These are phyloP conservation scores for Dioctria rufipes DNA, from an alignment of 2,888 invertebrate species.

Conservation along the genomic window DNA sequence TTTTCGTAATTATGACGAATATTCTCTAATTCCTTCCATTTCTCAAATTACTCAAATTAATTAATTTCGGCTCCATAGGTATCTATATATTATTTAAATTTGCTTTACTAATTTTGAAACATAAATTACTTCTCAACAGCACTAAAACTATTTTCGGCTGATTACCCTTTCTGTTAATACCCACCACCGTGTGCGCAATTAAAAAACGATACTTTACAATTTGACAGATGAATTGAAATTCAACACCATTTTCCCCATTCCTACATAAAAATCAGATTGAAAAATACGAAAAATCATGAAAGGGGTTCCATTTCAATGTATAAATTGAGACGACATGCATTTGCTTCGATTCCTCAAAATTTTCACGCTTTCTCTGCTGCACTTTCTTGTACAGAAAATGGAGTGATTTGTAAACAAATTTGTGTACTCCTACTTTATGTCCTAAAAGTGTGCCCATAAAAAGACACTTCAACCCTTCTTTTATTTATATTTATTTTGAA, in stretches of 20 bases:
- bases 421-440: conserved; percentile 15
- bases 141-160: conserved; percentile 26
- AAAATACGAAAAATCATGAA: not conserved
- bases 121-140: not conserved
- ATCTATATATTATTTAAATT: too few species aligned
- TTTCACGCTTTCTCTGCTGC: conserved; percentile 20
- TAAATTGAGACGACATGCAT: conserved; percentile 24
- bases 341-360: conserved; percentile 34
- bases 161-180: not conserved
- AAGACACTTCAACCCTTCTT: conserved; percentile 11
- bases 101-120: not conserved
- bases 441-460: not conserved
- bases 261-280: not conserved
- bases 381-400: conserved; percentile 9
- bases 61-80: not conserved
- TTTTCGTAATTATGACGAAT: too few species aligned
- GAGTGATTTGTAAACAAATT: conserved; percentile 34
- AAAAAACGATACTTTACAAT: conserved; percentile 21
- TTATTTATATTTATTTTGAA: not conserved
- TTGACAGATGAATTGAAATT: conserved; percentile 28
- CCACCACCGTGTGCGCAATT: conserved; percentile 11
- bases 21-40: not conserved
- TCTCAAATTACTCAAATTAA: not conserved
- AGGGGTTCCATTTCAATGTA: conserved; percentile 1
- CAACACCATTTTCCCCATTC: conserved; percentile 22